These are phyloP conservation scores for Andrena dorsata DNA, from an alignment of 2,888 invertebrate species.

Conservation along the genomic window DNA sequence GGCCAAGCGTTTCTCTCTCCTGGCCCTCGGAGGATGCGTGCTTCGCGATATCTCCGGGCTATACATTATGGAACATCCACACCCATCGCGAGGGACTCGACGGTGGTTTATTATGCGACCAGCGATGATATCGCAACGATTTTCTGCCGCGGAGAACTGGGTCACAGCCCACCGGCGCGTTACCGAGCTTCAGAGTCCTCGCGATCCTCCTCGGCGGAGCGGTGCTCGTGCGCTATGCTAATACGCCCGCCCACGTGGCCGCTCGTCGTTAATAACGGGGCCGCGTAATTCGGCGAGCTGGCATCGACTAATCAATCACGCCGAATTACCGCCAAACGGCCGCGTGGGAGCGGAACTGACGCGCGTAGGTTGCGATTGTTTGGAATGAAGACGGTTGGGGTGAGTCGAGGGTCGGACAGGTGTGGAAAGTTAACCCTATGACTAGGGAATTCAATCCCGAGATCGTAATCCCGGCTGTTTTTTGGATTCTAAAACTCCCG, in stretches of 20 bases:
- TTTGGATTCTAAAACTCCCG: too few species aligned
- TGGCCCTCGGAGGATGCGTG: background rate
- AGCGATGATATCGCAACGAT: conserved; percentile 50
- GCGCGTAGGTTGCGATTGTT: background rate
- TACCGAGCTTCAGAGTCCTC: conserved; percentile 13
- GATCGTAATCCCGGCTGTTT: too few species aligned
- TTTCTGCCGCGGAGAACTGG: conserved; percentile 46
- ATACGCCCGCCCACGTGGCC: background rate
- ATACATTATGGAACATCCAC: conserved; percentile 61
- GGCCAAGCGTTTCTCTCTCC: background rate
- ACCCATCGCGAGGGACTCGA: conserved; percentile 38
- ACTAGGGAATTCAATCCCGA: too few species aligned
- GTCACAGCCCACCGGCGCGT: conserved; percentile 49
- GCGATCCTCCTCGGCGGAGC: background rate
- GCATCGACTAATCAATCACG: background rate
- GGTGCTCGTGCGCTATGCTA: background rate
- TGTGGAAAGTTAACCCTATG: background rate
- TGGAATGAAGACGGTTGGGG: background rate
- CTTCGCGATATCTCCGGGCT: conserved; percentile 20
- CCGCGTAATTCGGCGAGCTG: conserved; percentile 30
- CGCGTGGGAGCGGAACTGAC: background rate
- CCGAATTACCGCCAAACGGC: background rate
- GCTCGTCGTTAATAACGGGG: conserved; percentile 17
- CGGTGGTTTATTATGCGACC: conserved; percentile 41
- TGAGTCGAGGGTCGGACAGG: conserved; percentile 1